These are phyloP conservation scores for Cheirogaleus medius DNA, from an alignment of 2,113 vertebrate species.

Conservation along the genomic window DNA sequence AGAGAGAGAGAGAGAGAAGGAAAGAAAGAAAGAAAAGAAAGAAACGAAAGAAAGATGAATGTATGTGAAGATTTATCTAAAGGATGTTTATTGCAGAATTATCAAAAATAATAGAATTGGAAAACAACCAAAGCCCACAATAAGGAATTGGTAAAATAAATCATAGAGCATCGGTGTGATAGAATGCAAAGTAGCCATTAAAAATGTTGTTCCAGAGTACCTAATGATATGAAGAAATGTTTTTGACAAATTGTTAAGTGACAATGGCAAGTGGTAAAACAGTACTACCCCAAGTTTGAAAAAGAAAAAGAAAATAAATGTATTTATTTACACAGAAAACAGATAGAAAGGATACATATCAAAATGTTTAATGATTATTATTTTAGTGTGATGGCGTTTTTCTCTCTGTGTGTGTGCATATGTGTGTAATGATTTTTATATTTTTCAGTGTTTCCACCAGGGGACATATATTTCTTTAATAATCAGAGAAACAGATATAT, in stretches of 20 bases:
- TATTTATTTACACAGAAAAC: slow-evolving; percentile 20
- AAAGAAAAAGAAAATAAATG: neutral
- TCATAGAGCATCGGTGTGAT: neutral
- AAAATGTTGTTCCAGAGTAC: neutral
- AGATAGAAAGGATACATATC: neutral
- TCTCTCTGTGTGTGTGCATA: neutral
- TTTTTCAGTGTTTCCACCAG: neutral
- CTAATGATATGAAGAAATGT: neutral
- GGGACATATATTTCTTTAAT: neutral
- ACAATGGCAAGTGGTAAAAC: neutral
- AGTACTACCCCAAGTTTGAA: neutral
- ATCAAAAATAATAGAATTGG: slow-evolving; percentile 7
- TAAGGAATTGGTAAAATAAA: slow-evolving; percentile 24
- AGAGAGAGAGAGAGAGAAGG: neutral
- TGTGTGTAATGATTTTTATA: neutral
- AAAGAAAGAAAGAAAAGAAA: no score
- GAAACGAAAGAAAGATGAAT: neutral
- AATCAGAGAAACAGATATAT: neutral
- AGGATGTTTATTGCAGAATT: neutral
- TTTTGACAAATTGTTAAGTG: neutral
- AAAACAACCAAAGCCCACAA: neutral
- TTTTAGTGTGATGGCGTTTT: neutral
- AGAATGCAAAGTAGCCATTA: neutral
- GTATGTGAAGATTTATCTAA: neutral
- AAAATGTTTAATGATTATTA: neutral